Percentiles rank a stretch among this genome's conserved stretches.
These are phyloP conservation scores for Andrena trimmerana DNA, from an alignment of 2,888 invertebrate genomes.

Conservation along the genomic window DNA sequence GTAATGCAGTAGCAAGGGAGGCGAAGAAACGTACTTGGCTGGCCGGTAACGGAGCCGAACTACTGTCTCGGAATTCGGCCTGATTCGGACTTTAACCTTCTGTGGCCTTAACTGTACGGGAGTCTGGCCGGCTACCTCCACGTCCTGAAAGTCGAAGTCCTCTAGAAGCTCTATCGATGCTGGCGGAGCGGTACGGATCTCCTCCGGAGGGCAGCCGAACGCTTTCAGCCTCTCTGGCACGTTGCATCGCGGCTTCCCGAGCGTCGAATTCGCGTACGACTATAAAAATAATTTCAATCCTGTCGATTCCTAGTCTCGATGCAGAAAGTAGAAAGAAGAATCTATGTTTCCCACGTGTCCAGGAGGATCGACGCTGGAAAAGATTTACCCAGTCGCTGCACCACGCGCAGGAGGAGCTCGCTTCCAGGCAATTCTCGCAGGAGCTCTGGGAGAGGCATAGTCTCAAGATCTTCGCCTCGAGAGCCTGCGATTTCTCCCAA, in stretches of 20 bases:
- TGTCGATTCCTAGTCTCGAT: no score
- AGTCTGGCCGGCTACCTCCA: slow-evolving; percentile 82
- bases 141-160: slow-evolving; percentile 86
- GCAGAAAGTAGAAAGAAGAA: background rate
- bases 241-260: slow-evolving; percentile 76
- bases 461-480: slow-evolving; percentile 48
- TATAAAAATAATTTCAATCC: slow-evolving; percentile 13
- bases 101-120: slow-evolving; percentile 90
- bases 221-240: slow-evolving; percentile 65
- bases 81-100: slow-evolving; percentile 87
- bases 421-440: slow-evolving; percentile 75
- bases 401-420: slow-evolving; percentile 74
- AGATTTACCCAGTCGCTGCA: slow-evolving; percentile 78
- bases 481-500: background rate
- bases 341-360: background rate
- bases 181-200: slow-evolving; percentile 62
- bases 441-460: slow-evolving; percentile 71
- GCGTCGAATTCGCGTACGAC: slow-evolving; percentile 74
- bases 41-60: slow-evolving; percentile 90
- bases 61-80: slow-evolving; percentile 88
- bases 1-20: no score
- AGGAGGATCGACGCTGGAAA: background rate
- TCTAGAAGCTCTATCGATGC: slow-evolving; percentile 53
- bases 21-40: slow-evolving; percentile 85
- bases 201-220: slow-evolving; percentile 70